These are phyloP conservation scores for Urocynchramus pylzowi DNA, from an alignment of 2,113 vertebrate genomes.

Conservation along the genomic window DNA sequence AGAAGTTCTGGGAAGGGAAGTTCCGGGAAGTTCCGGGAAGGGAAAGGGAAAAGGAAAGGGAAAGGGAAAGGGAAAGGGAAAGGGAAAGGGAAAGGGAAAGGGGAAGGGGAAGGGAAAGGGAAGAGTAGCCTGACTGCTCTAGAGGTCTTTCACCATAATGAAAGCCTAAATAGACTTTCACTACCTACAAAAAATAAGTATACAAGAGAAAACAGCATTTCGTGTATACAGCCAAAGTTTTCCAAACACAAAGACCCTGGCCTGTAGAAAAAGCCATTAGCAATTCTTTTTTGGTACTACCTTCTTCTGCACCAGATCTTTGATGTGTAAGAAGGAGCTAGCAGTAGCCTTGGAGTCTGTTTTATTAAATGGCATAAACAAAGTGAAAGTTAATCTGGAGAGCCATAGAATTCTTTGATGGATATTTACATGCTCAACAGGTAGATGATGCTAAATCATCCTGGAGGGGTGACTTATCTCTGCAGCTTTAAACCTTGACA, in stretches of 20 bases:
- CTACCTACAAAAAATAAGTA: rapidly evolving
- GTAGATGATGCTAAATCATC: neutral
- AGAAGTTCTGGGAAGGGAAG: too few species aligned
- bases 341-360: neutral
- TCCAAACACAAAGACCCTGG: neutral
- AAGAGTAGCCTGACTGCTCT: neutral
- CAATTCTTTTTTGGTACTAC: neutral
- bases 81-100: too few species aligned
- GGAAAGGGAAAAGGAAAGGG: too few species aligned
- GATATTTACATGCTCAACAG: neutral
- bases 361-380: slow-evolving; percentile 14
- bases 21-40: too few species aligned
- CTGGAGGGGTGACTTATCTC: neutral
- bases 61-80: too few species aligned
- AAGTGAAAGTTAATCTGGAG: neutral
- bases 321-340: neutral
- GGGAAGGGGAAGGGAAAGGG: too few species aligned
- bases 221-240: neutral
- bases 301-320: neutral
- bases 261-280: neutral
- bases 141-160: neutral
- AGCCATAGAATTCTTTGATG: neutral
- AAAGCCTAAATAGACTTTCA: neutral
- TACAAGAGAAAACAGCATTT: rapidly evolving
- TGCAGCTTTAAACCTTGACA: neutral